A percentile compares a stretch with the other conserved stretches of the same genome.
Evolutionary conservation across 1,140 invertebrate species (phyloP).

Genomic region (Hycleus cichorii): DNA sequence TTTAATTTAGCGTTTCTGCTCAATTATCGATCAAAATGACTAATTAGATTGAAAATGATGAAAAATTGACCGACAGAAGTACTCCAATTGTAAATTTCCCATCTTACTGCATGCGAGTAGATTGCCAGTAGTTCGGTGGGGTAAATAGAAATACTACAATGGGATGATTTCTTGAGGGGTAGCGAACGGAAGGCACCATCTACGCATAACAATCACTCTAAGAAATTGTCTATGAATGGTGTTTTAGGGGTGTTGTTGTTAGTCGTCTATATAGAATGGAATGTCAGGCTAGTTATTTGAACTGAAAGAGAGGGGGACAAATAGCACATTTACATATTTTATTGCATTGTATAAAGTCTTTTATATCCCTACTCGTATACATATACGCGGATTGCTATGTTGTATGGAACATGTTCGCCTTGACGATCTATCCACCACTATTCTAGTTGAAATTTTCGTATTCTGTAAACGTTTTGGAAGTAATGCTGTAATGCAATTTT

Average conservation of each 20-base stretch:
- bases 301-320: constrained; percentile 17
- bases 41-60: too few species aligned
- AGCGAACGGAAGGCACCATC: constrained; percentile 17
- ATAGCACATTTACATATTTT: constrained; percentile 31
- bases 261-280: constrained; percentile 1
- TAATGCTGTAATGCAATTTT: constrained; percentile 25
- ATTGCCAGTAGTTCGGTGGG: too few species aligned
- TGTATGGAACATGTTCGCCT: constrained; percentile 8
- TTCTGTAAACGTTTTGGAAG: constrained; percentile 19
- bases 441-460: constrained; percentile 10
- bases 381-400: too few species aligned
- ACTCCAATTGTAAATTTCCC: too few species aligned
- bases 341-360: constrained; percentile 19
- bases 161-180: constrained; percentile 21
- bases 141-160: constrained; percentile 6
- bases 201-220: constrained; percentile 25
- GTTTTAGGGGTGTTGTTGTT: too few species aligned
- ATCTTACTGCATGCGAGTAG: too few species aligned
- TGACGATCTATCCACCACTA: constrained; percentile 5
- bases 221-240: constrained; percentile 23
- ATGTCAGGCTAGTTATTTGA: constrained; percentile 23
- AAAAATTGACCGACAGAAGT: too few species aligned
- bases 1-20: too few species aligned
- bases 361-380: too few species aligned
- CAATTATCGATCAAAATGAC: too few species aligned